Percentiles rank a stretch among this genome's conserved stretches.
Conservation (phyloP, 2,888 invertebrate genomes). For the Blastobasis adustella region DNA sequence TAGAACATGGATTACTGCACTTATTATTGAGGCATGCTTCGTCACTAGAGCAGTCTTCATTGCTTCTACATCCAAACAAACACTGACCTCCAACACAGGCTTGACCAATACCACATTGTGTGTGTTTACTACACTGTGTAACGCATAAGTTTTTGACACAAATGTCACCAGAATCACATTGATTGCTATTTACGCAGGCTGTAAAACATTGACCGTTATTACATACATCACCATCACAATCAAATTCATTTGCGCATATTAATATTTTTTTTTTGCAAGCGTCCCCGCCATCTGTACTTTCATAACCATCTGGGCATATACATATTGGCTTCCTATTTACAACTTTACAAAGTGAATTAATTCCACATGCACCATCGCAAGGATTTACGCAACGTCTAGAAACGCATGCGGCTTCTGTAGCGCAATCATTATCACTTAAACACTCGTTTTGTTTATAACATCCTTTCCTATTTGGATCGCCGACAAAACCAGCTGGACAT, state of each 20-base stretch:
- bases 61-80: slow-evolving; percentile 87
- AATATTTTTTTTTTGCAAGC: slow-evolving; percentile 83
- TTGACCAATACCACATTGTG: slow-evolving; percentile 85
- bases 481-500: slow-evolving; percentile 84
- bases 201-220: slow-evolving; percentile 88
- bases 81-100: slow-evolving; percentile 89
- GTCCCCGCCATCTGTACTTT: slow-evolving; percentile 71
- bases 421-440: slow-evolving; percentile 83
- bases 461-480: slow-evolving; percentile 84
- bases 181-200: slow-evolving; percentile 83
- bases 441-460: slow-evolving; percentile 87
- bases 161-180: slow-evolving; percentile 86
- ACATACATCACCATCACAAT: slow-evolving; percentile 87
- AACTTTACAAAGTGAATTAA: slow-evolving; percentile 88
- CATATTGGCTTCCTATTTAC: slow-evolving; percentile 85
- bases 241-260: slow-evolving; percentile 80
- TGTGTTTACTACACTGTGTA: slow-evolving; percentile 86
- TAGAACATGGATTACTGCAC: slow-evolving; percentile 88
- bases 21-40: slow-evolving; percentile 90
- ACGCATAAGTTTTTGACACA: slow-evolving; percentile 87
- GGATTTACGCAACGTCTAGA: slow-evolving; percentile 85
- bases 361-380: slow-evolving; percentile 87
- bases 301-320: slow-evolving; percentile 84
- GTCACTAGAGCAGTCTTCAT: slow-evolving; percentile 84
- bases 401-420: slow-evolving; percentile 81